phyloP scores from a whole-genome alignment of 2,888 invertebrate species.

The Thymelicus acteon region DNA sequence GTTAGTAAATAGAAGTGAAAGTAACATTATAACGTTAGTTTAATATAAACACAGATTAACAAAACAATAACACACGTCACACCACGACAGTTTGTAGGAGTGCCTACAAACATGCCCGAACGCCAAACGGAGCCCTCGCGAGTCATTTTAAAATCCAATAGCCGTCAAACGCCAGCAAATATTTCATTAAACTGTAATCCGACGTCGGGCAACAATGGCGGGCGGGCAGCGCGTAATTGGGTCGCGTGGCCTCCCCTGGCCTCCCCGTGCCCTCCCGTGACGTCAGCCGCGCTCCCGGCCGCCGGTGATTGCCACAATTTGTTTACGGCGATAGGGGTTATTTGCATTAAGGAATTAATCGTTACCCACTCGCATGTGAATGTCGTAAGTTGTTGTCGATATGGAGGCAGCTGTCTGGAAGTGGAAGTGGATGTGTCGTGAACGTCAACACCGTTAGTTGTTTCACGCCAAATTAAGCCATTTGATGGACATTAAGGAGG shows the following conservation, averaged over 20 bases:
- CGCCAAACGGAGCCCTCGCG: not conserved
- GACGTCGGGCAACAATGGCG: constrained; percentile 31
- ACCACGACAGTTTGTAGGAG: no score
- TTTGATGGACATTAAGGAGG: no score
- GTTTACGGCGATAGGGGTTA: constrained; percentile 34
- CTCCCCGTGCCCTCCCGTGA: not conserved
- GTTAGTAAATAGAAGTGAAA: no score
- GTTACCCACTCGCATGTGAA: not conserved
- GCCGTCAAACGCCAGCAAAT: constrained; percentile 32
- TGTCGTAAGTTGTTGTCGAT: not conserved
- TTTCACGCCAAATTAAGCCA: no score
- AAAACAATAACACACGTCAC: not conserved
- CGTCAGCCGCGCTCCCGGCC: constrained; percentile 15
- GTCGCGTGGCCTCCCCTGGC: constrained; percentile 43
- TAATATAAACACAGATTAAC: not conserved
- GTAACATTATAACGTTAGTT: no score
- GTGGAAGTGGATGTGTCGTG: no score
- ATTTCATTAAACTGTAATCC: constrained; percentile 37
- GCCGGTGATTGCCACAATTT: constrained; percentile 31
- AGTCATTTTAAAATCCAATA: constrained; percentile 33
- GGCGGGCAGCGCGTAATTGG: constrained; percentile 41
- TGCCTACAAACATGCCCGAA: not conserved
- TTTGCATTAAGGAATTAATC: constrained; percentile 28
- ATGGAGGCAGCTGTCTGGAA: not conserved
- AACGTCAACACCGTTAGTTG: no score